These are phyloP conservation scores for Montipora capitata DNA, from an alignment of 92 coral and sea anemone genomes.

Conservation along the genomic window DNA sequence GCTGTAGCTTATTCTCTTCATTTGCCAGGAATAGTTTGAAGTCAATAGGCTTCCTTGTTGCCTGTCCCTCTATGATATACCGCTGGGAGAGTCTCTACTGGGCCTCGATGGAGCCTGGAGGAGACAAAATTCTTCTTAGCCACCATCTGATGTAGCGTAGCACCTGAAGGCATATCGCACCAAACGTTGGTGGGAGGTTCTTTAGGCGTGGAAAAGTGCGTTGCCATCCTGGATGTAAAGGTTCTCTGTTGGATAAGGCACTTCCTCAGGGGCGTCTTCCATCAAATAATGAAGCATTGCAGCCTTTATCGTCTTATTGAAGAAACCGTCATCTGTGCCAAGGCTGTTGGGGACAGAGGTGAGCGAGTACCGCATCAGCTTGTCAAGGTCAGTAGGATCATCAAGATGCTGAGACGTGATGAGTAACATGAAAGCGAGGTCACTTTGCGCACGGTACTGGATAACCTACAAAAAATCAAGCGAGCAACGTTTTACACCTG, in stretches of 20 bases:
- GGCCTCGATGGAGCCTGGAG: conserved; percentile 73
- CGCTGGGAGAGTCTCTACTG: conserved; percentile 61
- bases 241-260: conserved; percentile 42
- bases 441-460: conserved; percentile 38
- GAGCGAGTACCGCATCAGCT: conserved; percentile 72
- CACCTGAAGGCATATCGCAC: conserved; percentile 69
- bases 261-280: conserved; percentile 55
- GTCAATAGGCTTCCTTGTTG: conserved; percentile 75
- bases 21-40: conserved; percentile 71
- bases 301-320: conserved; percentile 77
- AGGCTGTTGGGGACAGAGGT: conserved; percentile 80
- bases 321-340: conserved; percentile 73
- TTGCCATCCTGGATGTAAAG: conserved; percentile 69
- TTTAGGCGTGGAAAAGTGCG: conserved; percentile 70
- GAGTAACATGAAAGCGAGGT: conserved; percentile 63
- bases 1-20: conserved; percentile 50
- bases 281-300: conserved; percentile 65
- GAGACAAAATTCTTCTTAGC: conserved; percentile 73
- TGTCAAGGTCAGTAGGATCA: conserved; percentile 58
- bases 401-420: conserved; percentile 66
- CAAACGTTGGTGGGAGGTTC: conserved; percentile 71
- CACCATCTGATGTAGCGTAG: conserved; percentile 76
- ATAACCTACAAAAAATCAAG: conserved; percentile 16
- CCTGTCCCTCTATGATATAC: conserved; percentile 62
- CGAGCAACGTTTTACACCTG: conserved; percentile 23